Percentiles rank a stretch among this genome's conserved stretches.
These are phyloP conservation scores for Trachelus iudaicus DNA, from an alignment of 2,888 invertebrate genomes.

Conservation along the genomic window DNA sequence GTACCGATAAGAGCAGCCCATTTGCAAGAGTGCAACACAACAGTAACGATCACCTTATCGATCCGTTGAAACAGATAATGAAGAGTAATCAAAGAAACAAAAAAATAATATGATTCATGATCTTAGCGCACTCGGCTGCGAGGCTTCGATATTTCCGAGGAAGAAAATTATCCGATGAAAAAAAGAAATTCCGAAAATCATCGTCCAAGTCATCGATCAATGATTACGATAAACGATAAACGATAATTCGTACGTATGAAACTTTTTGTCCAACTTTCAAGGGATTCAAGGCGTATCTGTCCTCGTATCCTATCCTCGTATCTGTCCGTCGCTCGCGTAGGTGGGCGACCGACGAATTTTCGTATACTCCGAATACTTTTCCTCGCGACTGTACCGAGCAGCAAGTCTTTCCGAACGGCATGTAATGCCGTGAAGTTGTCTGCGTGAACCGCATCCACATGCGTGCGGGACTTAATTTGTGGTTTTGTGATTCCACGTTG, in stretches of 20 bases:
- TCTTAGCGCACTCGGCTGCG: too few species aligned
- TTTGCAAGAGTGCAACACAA: neutral
- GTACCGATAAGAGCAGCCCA: neutral
- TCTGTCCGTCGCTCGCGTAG: neutral
- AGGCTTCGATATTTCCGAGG: too few species aligned
- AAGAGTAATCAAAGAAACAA: too few species aligned
- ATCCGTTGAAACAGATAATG: too few species aligned
- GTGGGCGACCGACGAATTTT: neutral
- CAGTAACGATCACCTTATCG: neutral
- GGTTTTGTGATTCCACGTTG: constrained; percentile 17
- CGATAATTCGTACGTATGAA: neutral
- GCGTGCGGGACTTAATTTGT: constrained; percentile 17
- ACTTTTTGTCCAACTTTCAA: neutral
- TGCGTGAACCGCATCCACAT: neutral
- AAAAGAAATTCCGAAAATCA: too few species aligned
- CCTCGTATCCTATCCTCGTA: too few species aligned
- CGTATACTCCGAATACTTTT: neutral
- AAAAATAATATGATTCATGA: too few species aligned
- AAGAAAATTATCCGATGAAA: too few species aligned
- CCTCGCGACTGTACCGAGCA: constrained; percentile 9
- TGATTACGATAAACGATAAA: neutral
- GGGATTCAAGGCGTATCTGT: neutral
- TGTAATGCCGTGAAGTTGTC: neutral
- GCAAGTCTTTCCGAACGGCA: constrained; percentile 13
- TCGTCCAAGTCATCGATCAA: neutral